Evolutionary conservation across 1,140 invertebrate species (phyloP), one percentile per base, ranked within the genome.

Genomic region (Bombus superbus): DNA sequence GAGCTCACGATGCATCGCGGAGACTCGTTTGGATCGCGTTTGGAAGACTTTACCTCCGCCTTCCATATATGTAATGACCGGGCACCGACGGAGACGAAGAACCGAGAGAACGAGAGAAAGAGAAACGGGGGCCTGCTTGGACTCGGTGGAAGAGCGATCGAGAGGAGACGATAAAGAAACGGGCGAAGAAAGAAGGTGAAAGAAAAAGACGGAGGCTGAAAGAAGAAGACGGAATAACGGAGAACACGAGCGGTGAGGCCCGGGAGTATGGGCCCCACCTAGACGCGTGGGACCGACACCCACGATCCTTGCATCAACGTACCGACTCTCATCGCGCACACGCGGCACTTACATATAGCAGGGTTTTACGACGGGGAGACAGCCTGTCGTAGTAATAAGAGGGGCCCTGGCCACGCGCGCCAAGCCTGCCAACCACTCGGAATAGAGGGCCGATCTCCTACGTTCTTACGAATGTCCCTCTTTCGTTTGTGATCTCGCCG

Each of bases 241-340:
- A 84, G 85, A 86, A 77, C 74, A 89, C 88, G 90, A 86, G 90
- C 74, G 89, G 85, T 71, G 73, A 62, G 77, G 86, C 79, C 81
- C 86, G 69, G 68, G 89, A 92, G 91, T 88, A 88, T 80, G 90
- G 91, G 91, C 89, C 89, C 90, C 89, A 89, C 92, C 91, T 92
- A 92, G 91, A 92, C 92, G 93, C 94, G 93, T 94, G 94, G 94
- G 94, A 94, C 92, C 93, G 88, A 92, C 92, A 93, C 92, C 92
- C 92, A 93, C 92, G 92, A 93, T 91, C 87, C 80, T 74, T 78
- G 89, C 92, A 92, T 92, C 91, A 88, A 83, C 89, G 89, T 90
- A 90, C 89, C 88, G 86, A 88, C 83, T 90, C 88, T 90, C 89
- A 86, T 90, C 89, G 89, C 89, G 89, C 87, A 87, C 89, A 87